Evolutionary conservation across 2,113 vertebrate genomes (phyloP).

Genomic region (Phylloscopus trochilus): DNA sequence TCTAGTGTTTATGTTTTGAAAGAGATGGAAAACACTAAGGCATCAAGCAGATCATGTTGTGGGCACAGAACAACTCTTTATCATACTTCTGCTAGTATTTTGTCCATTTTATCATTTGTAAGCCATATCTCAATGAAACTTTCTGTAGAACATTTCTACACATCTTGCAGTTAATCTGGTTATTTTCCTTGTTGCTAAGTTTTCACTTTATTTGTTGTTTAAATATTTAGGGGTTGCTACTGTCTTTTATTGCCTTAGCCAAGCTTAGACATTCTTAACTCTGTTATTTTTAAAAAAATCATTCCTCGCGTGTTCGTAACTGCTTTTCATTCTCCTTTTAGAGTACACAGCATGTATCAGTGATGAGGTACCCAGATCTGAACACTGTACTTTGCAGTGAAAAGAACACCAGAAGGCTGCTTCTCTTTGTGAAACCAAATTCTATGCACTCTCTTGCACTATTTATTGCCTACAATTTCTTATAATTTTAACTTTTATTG

Average conservation of each 20-base stretch:
- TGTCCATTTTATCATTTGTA: not conserved
- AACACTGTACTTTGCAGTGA: not conserved
- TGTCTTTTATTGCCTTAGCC: not conserved
- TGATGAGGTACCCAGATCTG: not conserved
- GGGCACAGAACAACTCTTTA: not conserved
- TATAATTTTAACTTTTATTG: not conserved
- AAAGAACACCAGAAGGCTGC: not conserved
- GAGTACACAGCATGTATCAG: not conserved
- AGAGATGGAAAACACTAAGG: not conserved
- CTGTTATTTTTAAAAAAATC: not conserved
- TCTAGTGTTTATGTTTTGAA: not conserved
- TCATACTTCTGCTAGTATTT: not conserved
- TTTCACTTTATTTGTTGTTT: not conserved
- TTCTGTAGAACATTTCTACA: not conserved
- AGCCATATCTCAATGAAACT: not conserved
- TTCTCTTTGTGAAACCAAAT: not conserved
- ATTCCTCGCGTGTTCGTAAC: not conserved
- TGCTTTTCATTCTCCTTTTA: not conserved
- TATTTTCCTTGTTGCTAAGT: not conserved
- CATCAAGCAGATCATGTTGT: not conserved
- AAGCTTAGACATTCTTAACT: not conserved
- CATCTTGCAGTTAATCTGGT: not conserved
- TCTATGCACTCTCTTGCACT: not conserved
- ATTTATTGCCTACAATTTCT: not conserved
- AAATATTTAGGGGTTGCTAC: conserved; percentile 17